Base-by-base conservation (phyloP, 2,797 vertebrate species). In the Thunnus albacares region DNA sequence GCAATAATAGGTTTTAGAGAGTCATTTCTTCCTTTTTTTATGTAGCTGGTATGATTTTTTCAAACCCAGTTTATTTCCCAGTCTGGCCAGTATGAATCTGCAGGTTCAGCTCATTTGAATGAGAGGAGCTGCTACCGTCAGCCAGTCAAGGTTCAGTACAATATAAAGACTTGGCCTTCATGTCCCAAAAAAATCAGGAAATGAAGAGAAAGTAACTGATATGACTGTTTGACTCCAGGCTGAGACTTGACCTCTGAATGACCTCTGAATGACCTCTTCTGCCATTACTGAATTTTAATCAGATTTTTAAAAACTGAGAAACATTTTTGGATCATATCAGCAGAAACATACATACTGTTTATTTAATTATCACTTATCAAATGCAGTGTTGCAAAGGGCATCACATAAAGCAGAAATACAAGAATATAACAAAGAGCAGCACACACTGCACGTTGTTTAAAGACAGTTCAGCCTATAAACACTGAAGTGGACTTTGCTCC, bases 401-500 rank as follows among this genome's bases (percentile, higher is more conserved):
- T 20, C 51, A 58, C 9, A 28, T 33, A 30, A n/a, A 33, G 1
- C n/a, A 38, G 8, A 57, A 22, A 14, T 2, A 14, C 6, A 1
- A 0, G 30, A 1, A 51, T 20, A 4, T 67, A 55, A 47, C 43
- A 17, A 22, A 41, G 79, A 55, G 52, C 55, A 24, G 71, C 35
- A 12, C 28, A 28, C 18, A 11, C 35, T 4, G 11, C 43, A 22
- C 7, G 9, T 33, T 18, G 18, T 13, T 26, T 65, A 68, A 71
- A 61, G 22, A 61, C 41, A 0, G 0, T 43, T 24, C 20, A 17
- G 53, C 26, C 38, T 3, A 47, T 72, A 80, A 88, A 85, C 59
- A 26, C 52, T 0, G 15, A 45, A 47, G 8, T 75, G 87, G 73
- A 87, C 87, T 85, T 87, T 89, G 82, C 17, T 67, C 80, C 17